phyloP scores from a whole-genome alignment of 2,888 invertebrate species.

The Thereva unica region DNA sequence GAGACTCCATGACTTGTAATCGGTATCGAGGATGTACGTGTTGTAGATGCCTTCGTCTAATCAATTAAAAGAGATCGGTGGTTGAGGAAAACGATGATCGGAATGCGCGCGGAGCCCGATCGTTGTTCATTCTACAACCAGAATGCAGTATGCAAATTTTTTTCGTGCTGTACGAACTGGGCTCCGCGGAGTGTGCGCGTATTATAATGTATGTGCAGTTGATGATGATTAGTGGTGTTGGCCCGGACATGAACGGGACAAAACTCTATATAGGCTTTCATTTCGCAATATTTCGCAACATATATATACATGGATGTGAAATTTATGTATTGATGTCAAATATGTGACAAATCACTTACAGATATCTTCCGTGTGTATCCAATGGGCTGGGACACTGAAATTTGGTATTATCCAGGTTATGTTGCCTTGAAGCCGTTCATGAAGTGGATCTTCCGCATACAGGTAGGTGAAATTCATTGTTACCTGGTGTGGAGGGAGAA shows the following conservation, averaged over 20 bases:
- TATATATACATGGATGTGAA: slow-evolving; percentile 23
- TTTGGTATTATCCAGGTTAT: slow-evolving; percentile 85
- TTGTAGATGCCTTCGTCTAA: slow-evolving; percentile 86
- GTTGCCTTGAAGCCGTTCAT: slow-evolving; percentile 79
- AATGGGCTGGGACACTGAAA: slow-evolving; percentile 75
- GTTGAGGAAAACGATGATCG: slow-evolving; percentile 15
- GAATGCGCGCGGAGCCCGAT: slow-evolving; percentile 10
- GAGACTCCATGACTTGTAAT: slow-evolving; percentile 81
- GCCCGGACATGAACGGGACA: no score
- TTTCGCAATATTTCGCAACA: no score
- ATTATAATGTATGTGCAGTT: no score
- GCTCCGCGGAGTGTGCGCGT: no score
- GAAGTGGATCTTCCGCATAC: slow-evolving; percentile 80
- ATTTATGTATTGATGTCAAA: slow-evolving; percentile 43
- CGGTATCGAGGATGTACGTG: slow-evolving; percentile 83
- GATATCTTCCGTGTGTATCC: slow-evolving; percentile 83
- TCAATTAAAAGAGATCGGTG: slow-evolving; percentile 49
- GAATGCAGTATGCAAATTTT: slow-evolving; percentile 30
- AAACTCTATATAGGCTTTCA: no score
- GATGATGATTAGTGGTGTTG: no score
- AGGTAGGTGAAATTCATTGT: slow-evolving; percentile 90
- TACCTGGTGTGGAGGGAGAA: slow-evolving; percentile 60
- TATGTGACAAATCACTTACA: slow-evolving; percentile 62
- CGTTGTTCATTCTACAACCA: slow-evolving; percentile 4
- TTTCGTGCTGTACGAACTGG: slow-evolving; percentile 6